These are phyloP conservation scores for Proisotoma minuta DNA, from an alignment of 2,888 invertebrate species.

Conservation along the genomic window DNA sequence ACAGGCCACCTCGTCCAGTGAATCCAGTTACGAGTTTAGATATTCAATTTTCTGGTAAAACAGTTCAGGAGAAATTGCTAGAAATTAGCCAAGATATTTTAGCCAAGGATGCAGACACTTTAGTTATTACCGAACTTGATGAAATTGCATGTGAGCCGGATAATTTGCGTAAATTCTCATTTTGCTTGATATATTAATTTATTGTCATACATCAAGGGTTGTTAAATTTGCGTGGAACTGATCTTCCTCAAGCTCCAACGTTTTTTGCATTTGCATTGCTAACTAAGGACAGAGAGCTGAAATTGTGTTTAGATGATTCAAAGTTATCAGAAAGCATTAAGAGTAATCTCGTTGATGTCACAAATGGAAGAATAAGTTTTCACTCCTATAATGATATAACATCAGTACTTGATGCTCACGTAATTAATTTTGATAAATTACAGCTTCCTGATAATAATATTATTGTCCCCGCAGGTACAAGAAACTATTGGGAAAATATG, in stretches of 20 bases:
- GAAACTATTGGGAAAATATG: constrained; percentile 57
- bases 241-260: constrained; percentile 82
- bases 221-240: constrained; percentile 80
- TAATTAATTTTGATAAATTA: neutral
- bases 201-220: constrained; percentile 77
- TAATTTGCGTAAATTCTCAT: no score
- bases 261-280: constrained; percentile 65
- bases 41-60: constrained; percentile 59
- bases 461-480: no score
- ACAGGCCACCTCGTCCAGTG: constrained; percentile 56
- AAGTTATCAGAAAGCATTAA: constrained; percentile 56
- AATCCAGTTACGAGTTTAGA: constrained; percentile 59
- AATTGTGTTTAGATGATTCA: constrained; percentile 63
- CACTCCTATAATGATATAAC: constrained; percentile 58
- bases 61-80: constrained; percentile 62
- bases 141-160: constrained; percentile 73
- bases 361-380: constrained; percentile 55
- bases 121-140: constrained; percentile 73
- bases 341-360: constrained; percentile 57
- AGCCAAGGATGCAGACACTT: constrained; percentile 60
- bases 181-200: no score
- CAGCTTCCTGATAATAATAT: neutral
- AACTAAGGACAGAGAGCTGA: constrained; percentile 57
- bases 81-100: constrained; percentile 63
- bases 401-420: constrained; percentile 51